Evolutionary conservation across 2,888 invertebrate species (phyloP).

Genomic region (Molorchus minor): DNA sequence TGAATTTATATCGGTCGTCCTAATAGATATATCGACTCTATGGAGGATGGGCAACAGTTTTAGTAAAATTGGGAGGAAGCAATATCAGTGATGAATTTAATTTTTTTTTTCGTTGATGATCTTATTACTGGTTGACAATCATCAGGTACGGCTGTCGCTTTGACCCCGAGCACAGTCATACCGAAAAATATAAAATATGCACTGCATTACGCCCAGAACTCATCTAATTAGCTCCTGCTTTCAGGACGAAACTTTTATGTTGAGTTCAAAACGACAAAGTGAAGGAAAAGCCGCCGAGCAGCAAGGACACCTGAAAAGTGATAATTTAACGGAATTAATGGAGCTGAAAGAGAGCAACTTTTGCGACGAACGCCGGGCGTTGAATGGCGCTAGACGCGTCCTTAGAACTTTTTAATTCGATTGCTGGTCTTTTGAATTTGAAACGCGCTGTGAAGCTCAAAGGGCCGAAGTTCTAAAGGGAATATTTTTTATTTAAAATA

Average conservation of each 20-base stretch:
- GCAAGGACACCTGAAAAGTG: slow-evolving; percentile 20
- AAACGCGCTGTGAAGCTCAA: slow-evolving; percentile 9
- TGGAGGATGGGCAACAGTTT: neutral
- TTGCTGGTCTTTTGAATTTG: slow-evolving; percentile 23
- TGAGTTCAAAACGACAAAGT: slow-evolving; percentile 9
- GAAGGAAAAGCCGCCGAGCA: slow-evolving; percentile 14
- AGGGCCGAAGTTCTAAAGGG: slow-evolving; percentile 1
- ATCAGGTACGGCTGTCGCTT: no score
- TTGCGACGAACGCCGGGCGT: neutral
- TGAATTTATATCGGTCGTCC: slow-evolving; percentile 12
- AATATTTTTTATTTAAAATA: no score
- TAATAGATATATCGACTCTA: slow-evolving; percentile 12
- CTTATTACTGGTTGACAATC: no score
- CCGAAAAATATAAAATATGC: no score
- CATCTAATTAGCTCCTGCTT: slow-evolving; percentile 9
- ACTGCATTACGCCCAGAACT: no score
- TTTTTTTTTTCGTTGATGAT: no score
- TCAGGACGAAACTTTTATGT: slow-evolving; percentile 1
- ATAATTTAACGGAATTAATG: slow-evolving; percentile 16
- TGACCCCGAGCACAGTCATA: no score
- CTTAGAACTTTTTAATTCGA: slow-evolving; percentile 25
- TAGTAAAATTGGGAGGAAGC: neutral
- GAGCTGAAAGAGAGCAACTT: slow-evolving; percentile 1
- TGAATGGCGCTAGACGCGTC: slow-evolving; percentile 10
- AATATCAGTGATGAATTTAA: no score